A percentile compares a stretch with the other conserved stretches of the same genome.
These are phyloP conservation scores for Paramisgurnus dabryanus DNA, from an alignment of 2,113 vertebrate species.

Conservation along the genomic window DNA sequence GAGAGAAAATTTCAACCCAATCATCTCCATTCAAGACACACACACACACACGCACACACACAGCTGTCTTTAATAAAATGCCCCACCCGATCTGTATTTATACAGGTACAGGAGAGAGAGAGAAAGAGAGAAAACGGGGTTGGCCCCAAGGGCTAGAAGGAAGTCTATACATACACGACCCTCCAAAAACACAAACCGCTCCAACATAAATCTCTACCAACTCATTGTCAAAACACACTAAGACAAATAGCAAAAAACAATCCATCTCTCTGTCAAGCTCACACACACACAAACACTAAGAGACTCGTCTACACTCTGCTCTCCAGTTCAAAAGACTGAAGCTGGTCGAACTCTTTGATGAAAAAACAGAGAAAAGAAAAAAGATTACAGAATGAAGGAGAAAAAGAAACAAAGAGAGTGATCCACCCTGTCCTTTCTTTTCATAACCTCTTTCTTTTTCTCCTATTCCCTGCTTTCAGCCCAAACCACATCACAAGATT, in stretches of 20 bases:
- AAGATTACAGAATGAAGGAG: constrained; percentile 1
- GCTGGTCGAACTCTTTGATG: constrained; percentile 26
- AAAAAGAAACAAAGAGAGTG: constrained; percentile 37
- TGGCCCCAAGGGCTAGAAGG: constrained; percentile 50
- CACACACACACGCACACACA: constrained; percentile 62
- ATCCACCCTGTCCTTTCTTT: constrained; percentile 49
- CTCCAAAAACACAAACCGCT: constrained; percentile 54
- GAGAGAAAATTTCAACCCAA: not conserved
- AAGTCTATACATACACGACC: constrained; percentile 33
- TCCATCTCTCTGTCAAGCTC: constrained; percentile 30
- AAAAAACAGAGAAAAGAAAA: constrained; percentile 3
- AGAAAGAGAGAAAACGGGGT: constrained; percentile 36
- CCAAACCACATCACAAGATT: constrained; percentile 66
- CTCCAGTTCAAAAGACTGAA: constrained; percentile 66
- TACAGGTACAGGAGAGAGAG: constrained; percentile 69
- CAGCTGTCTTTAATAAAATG: constrained; percentile 78
- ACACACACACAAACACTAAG: constrained; percentile 29
- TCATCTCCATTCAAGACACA: constrained; percentile 5
- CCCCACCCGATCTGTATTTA: constrained; percentile 71
- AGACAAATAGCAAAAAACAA: constrained; percentile 39
- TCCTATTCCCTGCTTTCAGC: constrained; percentile 36
- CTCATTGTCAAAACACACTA: constrained; percentile 66
- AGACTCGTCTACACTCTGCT: constrained; percentile 17
- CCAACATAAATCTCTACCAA: constrained; percentile 76
- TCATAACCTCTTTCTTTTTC: not conserved